A percentile compares a stretch with the other conserved stretches of the same genome.
These are phyloP conservation scores for Catagonus wagneri DNA, from an alignment of 2,113 vertebrate genomes.

Conservation along the genomic window DNA sequence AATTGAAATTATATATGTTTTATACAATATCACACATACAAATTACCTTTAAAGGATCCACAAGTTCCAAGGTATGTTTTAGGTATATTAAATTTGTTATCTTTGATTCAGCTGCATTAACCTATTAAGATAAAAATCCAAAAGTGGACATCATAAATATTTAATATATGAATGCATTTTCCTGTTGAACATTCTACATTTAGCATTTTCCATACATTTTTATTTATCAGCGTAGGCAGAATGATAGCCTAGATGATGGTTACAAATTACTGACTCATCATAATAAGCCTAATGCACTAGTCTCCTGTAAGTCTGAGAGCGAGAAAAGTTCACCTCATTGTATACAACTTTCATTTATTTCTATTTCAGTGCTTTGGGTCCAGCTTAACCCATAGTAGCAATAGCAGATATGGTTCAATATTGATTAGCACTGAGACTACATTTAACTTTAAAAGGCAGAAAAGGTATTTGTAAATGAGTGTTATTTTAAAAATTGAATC, in stretches of 20 bases:
- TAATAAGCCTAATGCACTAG: not conserved
- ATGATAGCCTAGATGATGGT: not conserved
- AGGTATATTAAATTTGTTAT: constrained; percentile 97
- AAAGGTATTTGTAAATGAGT: not conserved
- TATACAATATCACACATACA: not conserved
- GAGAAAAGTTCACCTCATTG: not conserved
- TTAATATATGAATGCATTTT: constrained; percentile 47
- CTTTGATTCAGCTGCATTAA: constrained; percentile 95
- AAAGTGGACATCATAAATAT: not conserved
- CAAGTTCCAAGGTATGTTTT: constrained; percentile 96
- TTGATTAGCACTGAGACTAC: not conserved
- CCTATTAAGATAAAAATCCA: constrained; percentile 87
- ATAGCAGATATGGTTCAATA: not conserved
- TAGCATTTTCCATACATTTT: not conserved
- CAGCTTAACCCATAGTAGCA: not conserved
- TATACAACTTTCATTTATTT: constrained; percentile 28
- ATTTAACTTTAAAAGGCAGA: not conserved
- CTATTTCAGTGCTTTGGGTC: not conserved
- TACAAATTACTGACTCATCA: not conserved
- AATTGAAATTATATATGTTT: constrained; percentile 31
- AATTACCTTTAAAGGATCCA: constrained; percentile 94
- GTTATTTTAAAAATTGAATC: not conserved
- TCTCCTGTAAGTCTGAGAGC: not conserved
- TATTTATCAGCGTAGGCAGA: not conserved
- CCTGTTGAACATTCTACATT: not conserved